Conservation (phyloP, 2,888 invertebrate species). For the Lypha dubia region DNA sequence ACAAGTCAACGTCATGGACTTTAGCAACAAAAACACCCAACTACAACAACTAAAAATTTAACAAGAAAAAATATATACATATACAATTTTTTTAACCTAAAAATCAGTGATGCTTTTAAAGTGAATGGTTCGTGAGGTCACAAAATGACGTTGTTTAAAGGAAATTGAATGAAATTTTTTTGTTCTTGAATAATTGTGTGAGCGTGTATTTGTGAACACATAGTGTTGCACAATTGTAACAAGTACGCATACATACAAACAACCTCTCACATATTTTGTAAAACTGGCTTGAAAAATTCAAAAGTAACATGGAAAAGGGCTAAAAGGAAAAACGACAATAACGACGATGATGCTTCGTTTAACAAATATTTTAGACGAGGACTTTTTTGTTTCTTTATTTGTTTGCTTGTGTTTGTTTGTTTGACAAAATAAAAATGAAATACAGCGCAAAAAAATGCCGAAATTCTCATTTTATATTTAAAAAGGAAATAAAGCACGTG, state of each 20-base stretch:
- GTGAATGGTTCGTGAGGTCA: constrained; percentile 69
- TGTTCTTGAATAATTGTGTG: constrained; percentile 7
- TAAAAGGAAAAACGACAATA: constrained; percentile 58
- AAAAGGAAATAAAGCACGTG: constrained; percentile 64
- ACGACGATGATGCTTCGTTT: constrained; percentile 68
- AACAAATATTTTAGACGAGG: constrained; percentile 58
- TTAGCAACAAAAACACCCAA: constrained; percentile 23
- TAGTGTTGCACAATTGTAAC: constrained; percentile 19
- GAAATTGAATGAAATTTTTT: constrained; percentile 63
- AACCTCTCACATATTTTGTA: not conserved
- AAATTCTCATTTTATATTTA: constrained; percentile 29
- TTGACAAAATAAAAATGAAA: constrained; percentile 38
- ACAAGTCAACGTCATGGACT: constrained; percentile 58
- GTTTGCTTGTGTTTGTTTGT: constrained; percentile 13
- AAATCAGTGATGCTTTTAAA: constrained; percentile 68
- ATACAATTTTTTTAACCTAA: constrained; percentile 52
- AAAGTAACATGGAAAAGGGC: constrained; percentile 49
- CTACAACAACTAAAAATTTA: constrained; percentile 25
- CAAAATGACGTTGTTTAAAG: constrained; percentile 67
- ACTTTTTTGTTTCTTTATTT: constrained; percentile 22
- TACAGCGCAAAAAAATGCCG: constrained; percentile 33
- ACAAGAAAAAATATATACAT: not conserved
- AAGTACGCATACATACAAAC: not conserved
- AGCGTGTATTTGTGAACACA: constrained; percentile 10
- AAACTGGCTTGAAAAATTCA: constrained; percentile 52